phyloP scores from a whole-genome alignment of 1,140 invertebrate species.

The Drosophila ambigua region DNA sequence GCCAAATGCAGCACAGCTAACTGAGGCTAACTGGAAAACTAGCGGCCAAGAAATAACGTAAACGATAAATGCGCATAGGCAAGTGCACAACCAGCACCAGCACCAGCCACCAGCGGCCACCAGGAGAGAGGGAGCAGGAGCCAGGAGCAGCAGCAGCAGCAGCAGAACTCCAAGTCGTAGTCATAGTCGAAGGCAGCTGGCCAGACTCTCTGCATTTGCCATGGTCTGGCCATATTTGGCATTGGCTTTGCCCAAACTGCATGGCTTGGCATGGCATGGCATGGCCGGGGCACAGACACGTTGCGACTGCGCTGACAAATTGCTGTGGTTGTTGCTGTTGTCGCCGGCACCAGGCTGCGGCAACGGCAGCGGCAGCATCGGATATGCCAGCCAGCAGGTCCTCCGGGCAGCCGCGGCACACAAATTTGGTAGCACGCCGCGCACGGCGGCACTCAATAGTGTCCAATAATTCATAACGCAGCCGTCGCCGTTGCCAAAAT shows the following conservation, averaged over 20 bases:
- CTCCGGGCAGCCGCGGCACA: conserved; percentile 71
- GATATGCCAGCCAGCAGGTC: conserved; percentile 57
- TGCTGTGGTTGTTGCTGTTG: conserved; percentile 58
- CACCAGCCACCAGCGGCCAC: conserved; percentile 25
- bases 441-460: conserved; percentile 79
- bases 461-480: conserved; percentile 80
- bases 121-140: conserved; percentile 8
- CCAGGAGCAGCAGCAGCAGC: not conserved
- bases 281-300: conserved; percentile 49
- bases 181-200: conserved; percentile 46
- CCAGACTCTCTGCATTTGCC: conserved; percentile 48
- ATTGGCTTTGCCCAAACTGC: conserved; percentile 78
- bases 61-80: conserved; percentile 81
- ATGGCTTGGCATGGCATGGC: no score
- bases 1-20: conserved; percentile 78
- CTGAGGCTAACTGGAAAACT: conserved; percentile 79
- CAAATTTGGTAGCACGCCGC: conserved; percentile 78
- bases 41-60: conserved; percentile 79
- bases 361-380: conserved; percentile 40
- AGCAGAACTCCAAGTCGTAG: no score
- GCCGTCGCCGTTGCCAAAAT: conserved; percentile 71
- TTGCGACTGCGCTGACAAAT: conserved; percentile 73
- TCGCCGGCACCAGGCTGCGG: conserved; percentile 24
- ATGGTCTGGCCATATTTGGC: conserved; percentile 73
- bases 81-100: conserved; percentile 52